Percentiles rank a stretch among this genome's conserved stretches.
Conservation (phyloP, 2,797 vertebrate genomes). For the Alauda arvensis region DNA sequence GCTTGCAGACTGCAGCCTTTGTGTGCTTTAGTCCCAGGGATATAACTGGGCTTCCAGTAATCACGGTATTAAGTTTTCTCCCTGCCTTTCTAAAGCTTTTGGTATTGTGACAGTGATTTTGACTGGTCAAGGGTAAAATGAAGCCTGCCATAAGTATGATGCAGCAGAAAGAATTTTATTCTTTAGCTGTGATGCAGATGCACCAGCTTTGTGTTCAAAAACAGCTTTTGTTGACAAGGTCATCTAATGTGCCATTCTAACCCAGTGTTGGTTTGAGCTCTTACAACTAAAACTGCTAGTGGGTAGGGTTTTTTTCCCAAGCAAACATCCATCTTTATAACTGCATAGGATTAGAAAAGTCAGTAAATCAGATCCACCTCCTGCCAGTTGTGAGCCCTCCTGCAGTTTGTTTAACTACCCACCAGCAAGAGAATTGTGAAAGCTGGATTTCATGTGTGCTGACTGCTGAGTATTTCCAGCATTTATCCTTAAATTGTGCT, state of each 20-base stretch:
- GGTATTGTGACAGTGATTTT: constrained; percentile 25
- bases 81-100: constrained; percentile 39
- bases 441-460: background rate
- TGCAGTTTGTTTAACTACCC: constrained; percentile 42
- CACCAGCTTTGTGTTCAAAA: constrained; percentile 37
- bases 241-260: background rate
- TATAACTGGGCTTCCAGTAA: constrained; percentile 37
- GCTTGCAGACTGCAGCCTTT: constrained; percentile 34
- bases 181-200: background rate
- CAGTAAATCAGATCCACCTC: constrained; percentile 28
- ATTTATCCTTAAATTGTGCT: constrained; percentile 14
- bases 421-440: constrained; percentile 16
- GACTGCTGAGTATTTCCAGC: constrained; percentile 11
- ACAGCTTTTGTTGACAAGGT: constrained; percentile 30
- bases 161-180: constrained; percentile 29
- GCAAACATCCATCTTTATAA: background rate
- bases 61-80: constrained; percentile 11
- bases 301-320: background rate
- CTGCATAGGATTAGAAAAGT: background rate
- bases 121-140: constrained; percentile 19
- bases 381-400: constrained; percentile 8
- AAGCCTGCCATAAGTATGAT: constrained; percentile 23
- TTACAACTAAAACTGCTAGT: background rate
- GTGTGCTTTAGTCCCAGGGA: constrained; percentile 20
- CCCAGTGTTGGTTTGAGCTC: background rate